A percentile compares a stretch with the other conserved stretches of the same genome.
These are phyloP conservation scores for Ciona savignyi DNA, from an alignment of 23 tunicate species.

Conservation along the genomic window DNA sequence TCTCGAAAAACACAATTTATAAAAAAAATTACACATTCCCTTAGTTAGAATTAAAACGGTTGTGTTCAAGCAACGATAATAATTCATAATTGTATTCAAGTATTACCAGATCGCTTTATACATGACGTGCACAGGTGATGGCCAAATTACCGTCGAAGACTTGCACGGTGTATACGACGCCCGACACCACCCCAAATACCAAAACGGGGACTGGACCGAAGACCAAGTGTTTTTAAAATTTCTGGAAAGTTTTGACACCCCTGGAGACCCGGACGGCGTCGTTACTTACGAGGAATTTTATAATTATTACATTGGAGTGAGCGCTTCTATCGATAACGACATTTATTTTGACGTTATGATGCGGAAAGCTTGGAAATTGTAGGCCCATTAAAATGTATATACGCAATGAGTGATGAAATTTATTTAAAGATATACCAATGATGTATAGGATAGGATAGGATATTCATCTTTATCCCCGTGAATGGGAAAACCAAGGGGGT, in stretches of 20 bases:
- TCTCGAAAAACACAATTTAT: too few relatives aligned
- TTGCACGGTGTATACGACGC: constrained; percentile 74
- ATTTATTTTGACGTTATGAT: constrained; percentile 90
- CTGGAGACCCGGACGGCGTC: constrained; percentile 64
- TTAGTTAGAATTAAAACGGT: too few relatives aligned
- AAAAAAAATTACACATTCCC: too few relatives aligned
- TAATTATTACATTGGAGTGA: constrained; percentile 84
- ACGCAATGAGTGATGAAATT: too few relatives aligned
- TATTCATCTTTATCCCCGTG: too few relatives aligned
- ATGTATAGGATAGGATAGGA: too few relatives aligned
- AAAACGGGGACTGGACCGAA: constrained; percentile 85
- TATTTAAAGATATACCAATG: too few relatives aligned
- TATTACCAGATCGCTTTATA: too few relatives aligned
- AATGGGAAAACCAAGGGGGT: too few relatives aligned
- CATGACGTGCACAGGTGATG: constrained; percentile 78
- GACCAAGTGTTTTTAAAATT: constrained; percentile 67
- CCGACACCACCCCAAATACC: constrained; percentile 68
- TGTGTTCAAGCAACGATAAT: too few relatives aligned
- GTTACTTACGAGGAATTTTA: constrained; percentile 83
- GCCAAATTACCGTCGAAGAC: constrained; percentile 77
- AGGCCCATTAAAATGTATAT: too few relatives aligned
- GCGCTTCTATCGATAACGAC: constrained; percentile 83
- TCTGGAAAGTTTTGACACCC: constrained; percentile 69
- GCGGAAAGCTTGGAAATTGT: constrained; percentile 90
- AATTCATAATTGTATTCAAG: too few relatives aligned